Conservation (phyloP, 2,888 invertebrate genomes). For the Nemotelus pantherinus region DNA sequence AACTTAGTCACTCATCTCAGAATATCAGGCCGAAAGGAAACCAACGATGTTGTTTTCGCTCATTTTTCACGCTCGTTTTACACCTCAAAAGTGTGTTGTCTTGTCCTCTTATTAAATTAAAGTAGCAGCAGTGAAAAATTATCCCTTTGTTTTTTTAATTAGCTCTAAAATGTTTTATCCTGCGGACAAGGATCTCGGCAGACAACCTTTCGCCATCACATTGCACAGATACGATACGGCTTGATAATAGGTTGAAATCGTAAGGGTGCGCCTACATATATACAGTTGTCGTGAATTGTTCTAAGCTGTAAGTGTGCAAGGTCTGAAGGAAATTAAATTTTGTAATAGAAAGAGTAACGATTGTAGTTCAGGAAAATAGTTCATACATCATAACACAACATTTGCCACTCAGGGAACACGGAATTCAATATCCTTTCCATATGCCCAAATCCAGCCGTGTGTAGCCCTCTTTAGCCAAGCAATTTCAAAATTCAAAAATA, state of each 20-base stretch:
- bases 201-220: neutral
- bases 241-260: too few species aligned
- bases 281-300: too few species aligned
- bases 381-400: too few species aligned
- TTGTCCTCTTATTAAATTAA: constrained; percentile 53
- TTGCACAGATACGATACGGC: too few species aligned
- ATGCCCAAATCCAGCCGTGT: neutral
- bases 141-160: constrained; percentile 56
- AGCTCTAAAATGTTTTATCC: constrained; percentile 53
- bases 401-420: neutral
- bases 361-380: too few species aligned
- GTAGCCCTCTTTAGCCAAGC: neutral
- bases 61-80: constrained; percentile 51
- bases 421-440: neutral
- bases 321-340: too few species aligned
- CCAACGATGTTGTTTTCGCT: constrained; percentile 20
- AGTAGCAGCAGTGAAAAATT: constrained; percentile 54
- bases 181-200: constrained; percentile 24
- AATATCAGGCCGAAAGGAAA: constrained; percentile 7
- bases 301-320: too few species aligned
- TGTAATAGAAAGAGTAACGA: too few species aligned
- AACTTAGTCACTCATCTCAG: neutral
- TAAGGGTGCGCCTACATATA: too few species aligned
- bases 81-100: constrained; percentile 53
- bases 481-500: neutral